Evolutionary conservation across 2,113 vertebrate genomes (phyloP).

Genomic region (Limnothrissa miodon): DNA sequence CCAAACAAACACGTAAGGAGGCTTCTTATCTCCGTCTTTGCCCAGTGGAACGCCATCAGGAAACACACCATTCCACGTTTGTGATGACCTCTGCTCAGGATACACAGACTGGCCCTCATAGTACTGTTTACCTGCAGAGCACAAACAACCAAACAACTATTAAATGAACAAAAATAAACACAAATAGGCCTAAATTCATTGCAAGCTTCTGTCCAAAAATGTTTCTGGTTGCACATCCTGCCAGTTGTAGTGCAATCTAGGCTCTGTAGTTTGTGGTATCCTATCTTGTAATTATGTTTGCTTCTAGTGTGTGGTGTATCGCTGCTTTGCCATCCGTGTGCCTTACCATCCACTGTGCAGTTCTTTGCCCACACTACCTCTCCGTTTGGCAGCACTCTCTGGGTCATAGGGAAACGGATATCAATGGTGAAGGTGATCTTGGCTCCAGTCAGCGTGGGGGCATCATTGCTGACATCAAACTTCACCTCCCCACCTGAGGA

Average conservation of each 20-base stretch:
- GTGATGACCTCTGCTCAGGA: conserved; percentile 50
- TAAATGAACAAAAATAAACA: neutral
- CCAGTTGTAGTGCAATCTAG: neutral
- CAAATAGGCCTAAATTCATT: too few relatives aligned
- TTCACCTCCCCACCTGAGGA: conserved; percentile 77
- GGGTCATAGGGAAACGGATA: conserved; percentile 79
- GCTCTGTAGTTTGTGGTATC: neutral
- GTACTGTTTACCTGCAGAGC: conserved; percentile 72
- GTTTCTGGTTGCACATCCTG: neutral
- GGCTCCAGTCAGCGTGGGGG: conserved; percentile 84
- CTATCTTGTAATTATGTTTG: neutral
- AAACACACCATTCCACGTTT: conserved; percentile 67
- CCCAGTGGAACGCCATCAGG: conserved; percentile 79
- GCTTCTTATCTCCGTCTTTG: conserved; percentile 59
- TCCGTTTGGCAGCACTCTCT: conserved; percentile 74
- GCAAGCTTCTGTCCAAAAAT: neutral
- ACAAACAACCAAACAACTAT: neutral
- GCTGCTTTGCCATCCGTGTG: neutral
- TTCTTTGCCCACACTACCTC: conserved; percentile 79
- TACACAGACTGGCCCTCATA: conserved; percentile 74
- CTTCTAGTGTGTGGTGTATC: neutral
- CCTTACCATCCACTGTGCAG: conserved; percentile 76
- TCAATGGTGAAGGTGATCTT: conserved; percentile 81
- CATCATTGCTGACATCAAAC: conserved; percentile 82
- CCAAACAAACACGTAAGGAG: conserved; percentile 89